Conservation (phyloP, 1,140 invertebrate genomes). For the Tetraneura akinire region DNA sequence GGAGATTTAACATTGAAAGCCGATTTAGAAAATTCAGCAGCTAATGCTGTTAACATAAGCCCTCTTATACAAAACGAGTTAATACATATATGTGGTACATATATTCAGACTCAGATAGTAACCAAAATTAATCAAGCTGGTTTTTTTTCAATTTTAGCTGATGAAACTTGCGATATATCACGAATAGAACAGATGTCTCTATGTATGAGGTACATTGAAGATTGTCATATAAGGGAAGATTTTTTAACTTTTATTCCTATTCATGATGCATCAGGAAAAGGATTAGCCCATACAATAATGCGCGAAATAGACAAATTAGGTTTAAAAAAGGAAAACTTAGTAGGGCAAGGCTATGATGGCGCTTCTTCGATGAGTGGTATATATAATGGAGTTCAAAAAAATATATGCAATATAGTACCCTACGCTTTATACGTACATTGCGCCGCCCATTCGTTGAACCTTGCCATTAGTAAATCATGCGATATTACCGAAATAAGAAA, state of each 20-base stretch:
- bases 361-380: too few species aligned
- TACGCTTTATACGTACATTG: too few species aligned
- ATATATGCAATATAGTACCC: too few species aligned
- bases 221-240: constrained; percentile 9
- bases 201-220: constrained; percentile 7
- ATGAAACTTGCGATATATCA: constrained; percentile 1
- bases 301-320: constrained; percentile 18
- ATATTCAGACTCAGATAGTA: constrained; percentile 4
- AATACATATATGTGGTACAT: constrained; percentile 16
- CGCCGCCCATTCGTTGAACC: too few species aligned
- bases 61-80: constrained; percentile 11
- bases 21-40: constrained; percentile 9
- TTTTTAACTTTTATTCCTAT: constrained; percentile 3
- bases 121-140: background rate
- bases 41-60: constrained; percentile 3
- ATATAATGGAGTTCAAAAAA: too few species aligned
- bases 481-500: too few species aligned
- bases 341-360: background rate
- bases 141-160: background rate
- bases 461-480: too few species aligned
- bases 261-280: background rate
- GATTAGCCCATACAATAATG: background rate
- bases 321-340: constrained; percentile 16
- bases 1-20: background rate
- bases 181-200: constrained; percentile 27